A percentile compares a stretch with the other conserved stretches of the same genome.
phyloP scores from a whole-genome alignment of 2,888 invertebrate species.

The Oxycera nigricornis region DNA sequence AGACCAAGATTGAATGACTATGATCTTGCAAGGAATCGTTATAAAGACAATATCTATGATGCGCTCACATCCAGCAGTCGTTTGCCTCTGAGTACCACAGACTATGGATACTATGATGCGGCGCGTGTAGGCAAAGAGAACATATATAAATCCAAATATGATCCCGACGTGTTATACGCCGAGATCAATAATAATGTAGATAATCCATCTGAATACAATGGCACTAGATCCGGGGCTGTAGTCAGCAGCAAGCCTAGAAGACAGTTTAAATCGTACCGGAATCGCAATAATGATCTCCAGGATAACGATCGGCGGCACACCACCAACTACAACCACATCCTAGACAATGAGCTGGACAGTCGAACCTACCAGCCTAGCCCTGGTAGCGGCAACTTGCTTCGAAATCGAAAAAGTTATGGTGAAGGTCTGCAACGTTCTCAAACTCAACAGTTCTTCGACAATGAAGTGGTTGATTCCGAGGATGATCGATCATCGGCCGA shows the following conservation, averaged over 20 bases:
- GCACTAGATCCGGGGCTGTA: not conserved
- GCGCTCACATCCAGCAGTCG: constrained; percentile 51
- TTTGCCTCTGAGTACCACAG: constrained; percentile 48
- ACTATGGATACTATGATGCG: constrained; percentile 52
- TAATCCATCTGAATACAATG: not conserved
- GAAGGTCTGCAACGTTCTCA: constrained; percentile 50
- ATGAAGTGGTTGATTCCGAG: constrained; percentile 59
- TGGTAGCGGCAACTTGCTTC: not conserved
- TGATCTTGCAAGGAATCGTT: constrained; percentile 47
- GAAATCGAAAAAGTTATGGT: constrained; percentile 9
- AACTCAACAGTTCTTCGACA: constrained; percentile 52
- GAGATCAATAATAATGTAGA: constrained; percentile 51
- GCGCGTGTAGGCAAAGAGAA: constrained; percentile 51
- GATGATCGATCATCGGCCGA: constrained; percentile 64
- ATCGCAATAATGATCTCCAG: constrained; percentile 49
- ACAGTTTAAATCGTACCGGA: constrained; percentile 53
- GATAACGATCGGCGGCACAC: constrained; percentile 46
- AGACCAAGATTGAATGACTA: constrained; percentile 25
- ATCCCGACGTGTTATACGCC: constrained; percentile 51
- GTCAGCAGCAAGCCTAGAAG: constrained; percentile 40
- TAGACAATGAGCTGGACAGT: constrained; percentile 46
- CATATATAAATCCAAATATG: constrained; percentile 53
- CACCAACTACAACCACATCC: constrained; percentile 45
- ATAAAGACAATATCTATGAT: constrained; percentile 57
- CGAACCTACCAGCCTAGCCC: constrained; percentile 45